Percentiles rank a stretch among this genome's conserved stretches.
Evolutionary conservation across 2,888 invertebrate genomes (phyloP).

Genomic region (Bibio marci): DNA sequence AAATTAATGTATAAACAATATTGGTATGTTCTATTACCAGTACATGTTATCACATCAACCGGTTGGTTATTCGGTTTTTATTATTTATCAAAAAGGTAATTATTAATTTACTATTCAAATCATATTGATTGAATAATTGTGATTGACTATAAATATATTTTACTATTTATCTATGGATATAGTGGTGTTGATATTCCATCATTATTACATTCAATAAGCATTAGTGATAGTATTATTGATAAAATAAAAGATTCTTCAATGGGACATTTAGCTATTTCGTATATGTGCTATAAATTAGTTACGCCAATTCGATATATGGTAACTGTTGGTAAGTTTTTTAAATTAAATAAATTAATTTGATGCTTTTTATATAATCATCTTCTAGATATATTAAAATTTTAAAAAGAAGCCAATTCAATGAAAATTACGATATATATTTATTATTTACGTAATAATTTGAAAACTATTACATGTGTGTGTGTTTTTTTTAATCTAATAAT

Average conservation of each 20-base stretch:
- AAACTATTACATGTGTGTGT: too few relatives aligned
- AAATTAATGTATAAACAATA: constrained; percentile 88
- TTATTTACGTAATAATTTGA: too few relatives aligned
- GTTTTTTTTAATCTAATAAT: too few relatives aligned
- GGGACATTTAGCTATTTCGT: constrained; percentile 78
- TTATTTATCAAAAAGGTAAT: constrained; percentile 66
- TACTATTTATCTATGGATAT: too few relatives aligned
- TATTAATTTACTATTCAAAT: too few relatives aligned
- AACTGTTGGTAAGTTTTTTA: constrained; percentile 50
- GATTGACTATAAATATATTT: too few relatives aligned
- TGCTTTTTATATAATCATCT: too few relatives aligned
- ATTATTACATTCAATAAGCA: constrained; percentile 54
- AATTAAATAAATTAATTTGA: too few relatives aligned
- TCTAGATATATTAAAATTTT: too few relatives aligned
- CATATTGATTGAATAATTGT: too few relatives aligned
- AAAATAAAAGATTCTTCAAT: constrained; percentile 63
- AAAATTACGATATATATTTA: too few relatives aligned
- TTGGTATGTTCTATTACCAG: constrained; percentile 91
- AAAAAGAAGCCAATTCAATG: too few relatives aligned
- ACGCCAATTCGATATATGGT: constrained; percentile 86
- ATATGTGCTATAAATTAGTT: constrained; percentile 83
- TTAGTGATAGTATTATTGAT: constrained; percentile 61
- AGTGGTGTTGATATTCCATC: constrained; percentile 86
- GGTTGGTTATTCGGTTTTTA: constrained; percentile 84
- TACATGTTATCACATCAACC: constrained; percentile 75